These are phyloP conservation scores for Liopterus haemorrhoidalis DNA, from an alignment of 2,888 invertebrate species.

Conservation along the genomic window DNA sequence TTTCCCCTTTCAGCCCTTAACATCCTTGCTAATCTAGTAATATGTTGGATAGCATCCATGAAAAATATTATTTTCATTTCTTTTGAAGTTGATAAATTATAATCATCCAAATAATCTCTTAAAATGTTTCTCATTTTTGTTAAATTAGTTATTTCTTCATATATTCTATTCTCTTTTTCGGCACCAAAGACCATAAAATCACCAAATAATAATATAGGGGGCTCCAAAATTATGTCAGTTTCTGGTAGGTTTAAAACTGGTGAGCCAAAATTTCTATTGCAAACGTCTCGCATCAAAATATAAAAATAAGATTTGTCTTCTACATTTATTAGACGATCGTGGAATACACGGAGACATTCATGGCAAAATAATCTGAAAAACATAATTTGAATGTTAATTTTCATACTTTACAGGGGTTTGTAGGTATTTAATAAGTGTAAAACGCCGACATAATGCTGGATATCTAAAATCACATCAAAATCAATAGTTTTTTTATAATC, in stretches of 20 bases:
- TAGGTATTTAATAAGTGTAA: no score
- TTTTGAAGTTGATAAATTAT: conserved; percentile 67
- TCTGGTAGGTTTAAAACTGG: conserved; percentile 57
- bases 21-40: conserved; percentile 78
- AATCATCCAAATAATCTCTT: conserved; percentile 80
- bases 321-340: conserved; percentile 77
- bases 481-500: no score
- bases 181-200: conserved; percentile 76
- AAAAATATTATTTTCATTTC: conserved; percentile 83
- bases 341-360: conserved; percentile 86
- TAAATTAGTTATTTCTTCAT: conserved; percentile 75
- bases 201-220: conserved; percentile 71
- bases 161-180: conserved; percentile 65
- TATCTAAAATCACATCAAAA: no score
- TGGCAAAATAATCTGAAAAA: conserved; percentile 75
- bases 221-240: conserved; percentile 52
- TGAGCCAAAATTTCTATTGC: conserved; percentile 56
- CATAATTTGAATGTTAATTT: conserved; percentile 10
- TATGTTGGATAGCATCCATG: conserved; percentile 82
- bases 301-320: conserved; percentile 79
- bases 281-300: conserved; percentile 62
- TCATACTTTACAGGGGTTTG: no score
- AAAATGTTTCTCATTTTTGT: conserved; percentile 64
- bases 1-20: conserved; percentile 83
- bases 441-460: no score